These are phyloP conservation scores for Malurus melanocephalus DNA, from an alignment of 2,113 vertebrate genomes.

Conservation along the genomic window DNA sequence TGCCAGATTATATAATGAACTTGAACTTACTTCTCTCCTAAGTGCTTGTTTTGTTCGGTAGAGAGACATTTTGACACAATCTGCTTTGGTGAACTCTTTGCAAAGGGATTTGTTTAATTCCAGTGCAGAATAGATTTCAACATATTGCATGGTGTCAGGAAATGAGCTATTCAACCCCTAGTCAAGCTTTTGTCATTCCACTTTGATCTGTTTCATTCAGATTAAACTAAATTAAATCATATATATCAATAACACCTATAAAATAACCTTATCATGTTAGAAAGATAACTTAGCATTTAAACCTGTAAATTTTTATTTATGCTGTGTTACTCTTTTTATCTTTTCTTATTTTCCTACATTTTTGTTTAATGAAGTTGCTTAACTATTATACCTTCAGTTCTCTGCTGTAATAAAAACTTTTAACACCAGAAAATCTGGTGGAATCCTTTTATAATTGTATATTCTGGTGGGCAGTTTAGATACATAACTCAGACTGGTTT, in stretches of 20 bases:
- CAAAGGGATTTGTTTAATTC: not conserved
- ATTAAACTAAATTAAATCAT: not conserved
- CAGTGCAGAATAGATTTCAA: not conserved
- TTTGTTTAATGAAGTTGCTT: not conserved
- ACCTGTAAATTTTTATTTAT: not conserved
- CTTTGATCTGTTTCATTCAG: not conserved
- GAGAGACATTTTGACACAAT: not conserved
- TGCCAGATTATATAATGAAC: not conserved
- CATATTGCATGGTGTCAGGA: not conserved
- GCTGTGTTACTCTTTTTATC: not conserved
- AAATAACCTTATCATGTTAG: not conserved
- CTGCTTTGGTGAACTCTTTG: not conserved
- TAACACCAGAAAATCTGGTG: not conserved
- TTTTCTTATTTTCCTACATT: not conserved
- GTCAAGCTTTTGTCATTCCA: not conserved
- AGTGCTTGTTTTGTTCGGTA: not conserved
- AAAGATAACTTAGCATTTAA: not conserved
- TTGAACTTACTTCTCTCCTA: not conserved
- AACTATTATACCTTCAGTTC: not conserved
- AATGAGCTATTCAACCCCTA: not conserved
- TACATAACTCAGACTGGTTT: not conserved
- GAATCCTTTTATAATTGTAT: not conserved
- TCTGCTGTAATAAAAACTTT: not conserved
- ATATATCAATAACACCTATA: not conserved
- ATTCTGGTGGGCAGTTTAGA: not conserved